Conservation (phyloP, 1,140 invertebrate genomes). For the Neodiprion pinetum region DNA sequence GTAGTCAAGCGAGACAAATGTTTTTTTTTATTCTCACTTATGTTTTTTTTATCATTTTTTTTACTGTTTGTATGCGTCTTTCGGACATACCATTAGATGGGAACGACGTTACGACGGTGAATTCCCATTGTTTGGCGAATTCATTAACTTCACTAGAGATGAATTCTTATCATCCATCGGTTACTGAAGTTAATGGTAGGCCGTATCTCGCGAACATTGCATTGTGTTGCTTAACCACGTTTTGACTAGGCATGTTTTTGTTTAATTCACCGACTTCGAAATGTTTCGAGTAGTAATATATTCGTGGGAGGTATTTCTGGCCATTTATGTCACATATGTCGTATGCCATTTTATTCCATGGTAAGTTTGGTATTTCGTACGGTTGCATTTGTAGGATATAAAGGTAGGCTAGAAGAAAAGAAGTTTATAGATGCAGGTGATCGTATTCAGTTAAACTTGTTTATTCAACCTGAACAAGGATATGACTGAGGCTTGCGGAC, state of each 20-base stretch:
- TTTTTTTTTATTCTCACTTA: constrained; percentile 29
- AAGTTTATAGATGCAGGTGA: too few relatives aligned
- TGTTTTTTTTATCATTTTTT: constrained; percentile 43
- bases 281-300: constrained; percentile 38
- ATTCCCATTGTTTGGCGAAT: constrained; percentile 53
- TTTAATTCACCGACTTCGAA: constrained; percentile 23
- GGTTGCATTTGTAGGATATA: too few relatives aligned
- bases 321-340: constrained; percentile 49
- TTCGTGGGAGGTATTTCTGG: constrained; percentile 43
- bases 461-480: too few relatives aligned
- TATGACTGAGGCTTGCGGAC: too few relatives aligned
- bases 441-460: too few relatives aligned
- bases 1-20: constrained; percentile 23
- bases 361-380: not conserved
- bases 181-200: constrained; percentile 50
- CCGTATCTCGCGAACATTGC: constrained; percentile 51
- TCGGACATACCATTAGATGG: constrained; percentile 58
- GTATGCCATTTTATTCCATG: constrained; percentile 41
- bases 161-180: constrained; percentile 59
- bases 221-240: constrained; percentile 38
- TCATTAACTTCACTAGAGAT: constrained; percentile 48
- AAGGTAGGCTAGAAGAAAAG: too few relatives aligned
- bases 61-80: constrained; percentile 38
- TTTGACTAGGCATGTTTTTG: constrained; percentile 23
- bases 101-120: constrained; percentile 46